Percentiles rank a stretch among this genome's conserved stretches.
These are phyloP conservation scores for Volucella inflata DNA, from an alignment of 2,888 invertebrate species.

Conservation along the genomic window DNA sequence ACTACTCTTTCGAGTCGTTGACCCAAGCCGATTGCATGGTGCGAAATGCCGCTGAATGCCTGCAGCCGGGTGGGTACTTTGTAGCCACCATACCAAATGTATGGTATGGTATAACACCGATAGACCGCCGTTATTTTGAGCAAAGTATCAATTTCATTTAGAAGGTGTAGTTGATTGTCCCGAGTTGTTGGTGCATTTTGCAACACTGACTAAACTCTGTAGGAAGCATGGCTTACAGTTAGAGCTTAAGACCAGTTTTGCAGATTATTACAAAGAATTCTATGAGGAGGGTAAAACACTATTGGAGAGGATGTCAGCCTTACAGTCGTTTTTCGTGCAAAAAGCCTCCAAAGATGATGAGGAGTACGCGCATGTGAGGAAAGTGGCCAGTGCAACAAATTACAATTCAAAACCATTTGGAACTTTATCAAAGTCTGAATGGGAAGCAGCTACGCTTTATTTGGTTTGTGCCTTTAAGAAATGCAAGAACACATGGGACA, in stretches of 20 bases:
- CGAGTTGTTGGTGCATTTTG: slow-evolving; percentile 98
- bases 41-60: slow-evolving; percentile 94
- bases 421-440: slow-evolving; percentile 94
- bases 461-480: slow-evolving; percentile 93
- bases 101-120: slow-evolving; percentile 88
- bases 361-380: slow-evolving; percentile 90
- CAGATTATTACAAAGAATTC: slow-evolving; percentile 87
- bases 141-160: slow-evolving; percentile 96
- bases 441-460: slow-evolving; percentile 95
- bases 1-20: slow-evolving; percentile 97
- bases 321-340: slow-evolving; percentile 89
- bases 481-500: slow-evolving; percentile 87
- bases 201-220: slow-evolving; percentile 90
- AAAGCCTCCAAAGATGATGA: slow-evolving; percentile 85
- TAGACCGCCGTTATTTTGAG: slow-evolving; percentile 94
- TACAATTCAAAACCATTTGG: slow-evolving; percentile 86
- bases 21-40: slow-evolving; percentile 96
- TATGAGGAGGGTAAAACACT: slow-evolving; percentile 83
- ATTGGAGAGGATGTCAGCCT: slow-evolving; percentile 90
- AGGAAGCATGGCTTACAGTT: slow-evolving; percentile 89
- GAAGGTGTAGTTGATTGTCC: slow-evolving; percentile 99
- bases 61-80: slow-evolving; percentile 96
- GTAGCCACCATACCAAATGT: slow-evolving; percentile 98
- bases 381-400: slow-evolving; percentile 84
- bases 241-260: slow-evolving; percentile 89